Percentiles rank a stretch among this genome's conserved stretches.
Conservation (phyloP, 2,888 invertebrate species). For the Margaritifera margaritifera region DNA sequence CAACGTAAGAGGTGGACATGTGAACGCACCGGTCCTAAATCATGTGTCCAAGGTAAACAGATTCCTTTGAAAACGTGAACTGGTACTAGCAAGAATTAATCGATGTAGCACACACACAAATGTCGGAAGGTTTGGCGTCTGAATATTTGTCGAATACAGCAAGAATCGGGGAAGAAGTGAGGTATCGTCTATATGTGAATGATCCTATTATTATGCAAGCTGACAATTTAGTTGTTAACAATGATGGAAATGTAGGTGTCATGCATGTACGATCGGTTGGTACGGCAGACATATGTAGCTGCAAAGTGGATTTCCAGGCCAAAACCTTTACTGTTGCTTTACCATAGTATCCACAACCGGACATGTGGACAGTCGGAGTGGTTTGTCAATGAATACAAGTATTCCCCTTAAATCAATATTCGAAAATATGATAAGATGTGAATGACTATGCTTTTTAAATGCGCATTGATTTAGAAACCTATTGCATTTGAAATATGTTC, state of each 20-base stretch:
- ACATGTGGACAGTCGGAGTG: slow-evolving; percentile 38
- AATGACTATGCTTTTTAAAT: not conserved
- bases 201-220: slow-evolving; percentile 36
- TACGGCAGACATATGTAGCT: slow-evolving; percentile 31
- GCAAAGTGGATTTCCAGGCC: slow-evolving; percentile 37
- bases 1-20: slow-evolving; percentile 33
- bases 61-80: slow-evolving; percentile 35
- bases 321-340: slow-evolving; percentile 41
- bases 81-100: slow-evolving; percentile 41
- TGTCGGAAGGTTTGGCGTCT: slow-evolving; percentile 34
- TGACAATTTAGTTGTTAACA: slow-evolving; percentile 36
- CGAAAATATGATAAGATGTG: not conserved
- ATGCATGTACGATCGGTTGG: slow-evolving; percentile 41
- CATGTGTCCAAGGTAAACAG: slow-evolving; percentile 37
- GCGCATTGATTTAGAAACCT: no score
- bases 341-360: slow-evolving; percentile 37
- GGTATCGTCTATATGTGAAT: slow-evolving; percentile 20
- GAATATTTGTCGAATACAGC: slow-evolving; percentile 29
- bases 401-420: not conserved
- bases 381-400: slow-evolving; percentile 27
- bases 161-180: slow-evolving; percentile 30
- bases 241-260: slow-evolving; percentile 37
- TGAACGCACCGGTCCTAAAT: slow-evolving; percentile 35
- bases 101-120: slow-evolving; percentile 29
- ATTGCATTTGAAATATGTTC: no score